These are phyloP conservation scores for Tetrax tetrax DNA, from an alignment of 2,113 vertebrate genomes.

Conservation along the genomic window DNA sequence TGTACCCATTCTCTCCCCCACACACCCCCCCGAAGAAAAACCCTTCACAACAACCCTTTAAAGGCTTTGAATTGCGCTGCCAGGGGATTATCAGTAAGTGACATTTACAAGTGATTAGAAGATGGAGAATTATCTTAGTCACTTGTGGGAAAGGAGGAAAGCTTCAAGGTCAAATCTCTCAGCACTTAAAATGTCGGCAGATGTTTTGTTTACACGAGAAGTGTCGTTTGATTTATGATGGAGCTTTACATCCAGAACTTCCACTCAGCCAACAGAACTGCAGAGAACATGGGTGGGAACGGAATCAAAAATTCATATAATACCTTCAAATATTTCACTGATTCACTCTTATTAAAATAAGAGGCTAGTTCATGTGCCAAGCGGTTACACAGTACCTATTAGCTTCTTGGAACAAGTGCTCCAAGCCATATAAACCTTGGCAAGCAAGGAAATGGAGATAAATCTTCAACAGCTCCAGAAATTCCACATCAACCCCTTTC, in stretches of 20 bases:
- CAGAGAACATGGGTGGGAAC: slow-evolving; percentile 20
- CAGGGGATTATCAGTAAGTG: slow-evolving; percentile 61
- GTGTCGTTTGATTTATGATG: slow-evolving; percentile 51
- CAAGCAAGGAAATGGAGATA: background rate
- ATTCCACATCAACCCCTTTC: background rate
- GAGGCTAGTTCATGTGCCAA: slow-evolving; percentile 1
- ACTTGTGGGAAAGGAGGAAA: slow-evolving; percentile 63
- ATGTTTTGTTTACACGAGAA: slow-evolving; percentile 63
- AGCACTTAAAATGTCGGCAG: slow-evolving; percentile 58
- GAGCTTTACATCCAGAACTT: slow-evolving; percentile 5
- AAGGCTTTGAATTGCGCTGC: slow-evolving; percentile 60
- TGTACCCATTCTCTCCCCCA: background rate
- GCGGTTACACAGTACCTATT: slow-evolving; percentile 27
- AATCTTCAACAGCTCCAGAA: slow-evolving; percentile 18
- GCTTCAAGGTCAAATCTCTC: slow-evolving; percentile 64
- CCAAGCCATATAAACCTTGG: background rate
- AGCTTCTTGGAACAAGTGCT: slow-evolving; percentile 35
- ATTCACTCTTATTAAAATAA: slow-evolving; percentile 46
- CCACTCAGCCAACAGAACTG: background rate
- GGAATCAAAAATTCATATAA: slow-evolving; percentile 15
- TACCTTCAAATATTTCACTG: slow-evolving; percentile 24
- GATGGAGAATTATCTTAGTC: slow-evolving; percentile 65
- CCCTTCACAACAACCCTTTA: slow-evolving; percentile 56
- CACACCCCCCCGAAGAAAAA: background rate
- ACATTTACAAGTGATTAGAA: slow-evolving; percentile 69